Base-by-base conservation (phyloP, 2,888 invertebrate genomes). In the Synergus gifuensis region DNA sequence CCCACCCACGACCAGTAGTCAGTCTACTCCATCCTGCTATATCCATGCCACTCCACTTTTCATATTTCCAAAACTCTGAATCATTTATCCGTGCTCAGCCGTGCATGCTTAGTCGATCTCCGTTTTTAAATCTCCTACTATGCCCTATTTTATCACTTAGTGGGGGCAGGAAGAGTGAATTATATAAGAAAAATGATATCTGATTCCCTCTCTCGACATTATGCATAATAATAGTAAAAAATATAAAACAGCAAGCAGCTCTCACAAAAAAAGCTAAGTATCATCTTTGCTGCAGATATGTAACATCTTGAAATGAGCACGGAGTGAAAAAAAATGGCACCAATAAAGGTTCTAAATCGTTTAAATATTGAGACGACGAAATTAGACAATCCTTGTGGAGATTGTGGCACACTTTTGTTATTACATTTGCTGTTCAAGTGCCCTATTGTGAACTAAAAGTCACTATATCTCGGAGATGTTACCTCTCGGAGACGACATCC, bases 21-120 rank as follows among this genome's bases (percentile, higher is more conserved):
- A 82, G 79, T 66, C 79, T 67, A 54, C 81, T 78, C 54, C 77
- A 76, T 67, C 62, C 18, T 62, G 5, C 62, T 12, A 62, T 12
- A 62, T 28, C 64, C 44, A 83, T 83, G 79, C 86, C 85, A 88
- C 88, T 88, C 87, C 86, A 88, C 88, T 89, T 89, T 90, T 86
- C 89, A 87, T 89, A 89, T 89, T 89, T 90, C 88, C 86, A 88
- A 90, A 90, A 90, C 87, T 88, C 88, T 89, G 90, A 89, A 90
- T 90, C 89, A 89, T 89, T 89, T 88, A 89, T 89, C 88, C 88
- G 83, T 86, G 89, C 83, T 90, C 88, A 88, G 85, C 86, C 88
- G 87, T 88, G 89, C 89, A 88, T 87, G 86, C 85, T 86, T 83
- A 83, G 85, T 84, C 78, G 60, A 78, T 77, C 77, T 67, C 78